phyloP scores from a whole-genome alignment of 2,797 vertebrate species.

The Coregonus sp. region DNA sequence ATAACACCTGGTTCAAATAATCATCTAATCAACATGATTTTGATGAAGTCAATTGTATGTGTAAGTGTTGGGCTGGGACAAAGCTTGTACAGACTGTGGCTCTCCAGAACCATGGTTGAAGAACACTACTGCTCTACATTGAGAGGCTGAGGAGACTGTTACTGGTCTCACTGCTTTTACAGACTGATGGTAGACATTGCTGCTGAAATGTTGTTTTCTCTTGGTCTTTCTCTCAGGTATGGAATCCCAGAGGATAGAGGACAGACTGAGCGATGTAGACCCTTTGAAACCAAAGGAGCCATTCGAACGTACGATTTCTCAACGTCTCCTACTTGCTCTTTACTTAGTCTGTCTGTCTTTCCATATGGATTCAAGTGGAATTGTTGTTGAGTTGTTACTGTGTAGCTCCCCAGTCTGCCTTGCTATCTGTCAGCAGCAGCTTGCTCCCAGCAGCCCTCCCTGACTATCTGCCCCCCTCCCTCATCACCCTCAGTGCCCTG shows the following conservation, averaged over 20 bases:
- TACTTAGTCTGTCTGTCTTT: background rate
- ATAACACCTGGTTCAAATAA: background rate
- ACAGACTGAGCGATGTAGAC: constrained; percentile 37
- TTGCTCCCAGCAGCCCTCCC: background rate
- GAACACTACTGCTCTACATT: background rate
- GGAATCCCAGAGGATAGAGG: constrained; percentile 66
- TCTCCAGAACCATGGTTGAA: background rate
- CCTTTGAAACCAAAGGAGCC: constrained; percentile 67
- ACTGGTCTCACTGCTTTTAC: background rate
- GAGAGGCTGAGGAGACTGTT: background rate
- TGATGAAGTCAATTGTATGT: no score
- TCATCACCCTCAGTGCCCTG: constrained; percentile 74
- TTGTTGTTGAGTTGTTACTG: background rate
- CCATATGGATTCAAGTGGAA: background rate
- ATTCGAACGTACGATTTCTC: constrained; percentile 74
- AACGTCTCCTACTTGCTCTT: no score
- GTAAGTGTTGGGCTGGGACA: no score
- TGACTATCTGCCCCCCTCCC: background rate
- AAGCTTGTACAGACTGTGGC: no score
- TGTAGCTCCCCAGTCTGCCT: background rate
- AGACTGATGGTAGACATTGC: background rate
- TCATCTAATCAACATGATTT: background rate
- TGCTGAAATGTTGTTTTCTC: background rate
- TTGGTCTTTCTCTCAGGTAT: constrained; percentile 61
- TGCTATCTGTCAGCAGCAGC: background rate